These are phyloP conservation scores for Syngnathoides biaculeatus DNA, from an alignment of 2,113 vertebrate species.

Conservation along the genomic window DNA sequence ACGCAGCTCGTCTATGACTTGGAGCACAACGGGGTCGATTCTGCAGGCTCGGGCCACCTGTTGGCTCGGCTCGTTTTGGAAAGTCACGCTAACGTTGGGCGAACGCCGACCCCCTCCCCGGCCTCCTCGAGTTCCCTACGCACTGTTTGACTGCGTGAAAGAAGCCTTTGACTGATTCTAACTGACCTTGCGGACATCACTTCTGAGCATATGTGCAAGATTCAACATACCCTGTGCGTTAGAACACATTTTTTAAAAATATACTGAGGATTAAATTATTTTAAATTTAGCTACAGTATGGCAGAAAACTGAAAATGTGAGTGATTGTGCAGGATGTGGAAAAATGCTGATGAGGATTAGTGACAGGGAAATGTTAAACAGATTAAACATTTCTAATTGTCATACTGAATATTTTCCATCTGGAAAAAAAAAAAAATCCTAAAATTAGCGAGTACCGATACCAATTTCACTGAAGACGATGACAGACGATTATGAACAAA, in stretches of 20 bases:
- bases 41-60: constrained; percentile 38
- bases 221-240: background rate
- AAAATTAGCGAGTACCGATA: too few species aligned
- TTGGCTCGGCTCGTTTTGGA: constrained; percentile 42
- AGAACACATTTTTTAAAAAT: background rate
- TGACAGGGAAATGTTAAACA: too few species aligned
- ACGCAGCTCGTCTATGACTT: background rate
- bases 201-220: background rate
- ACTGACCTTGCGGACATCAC: constrained; percentile 23
- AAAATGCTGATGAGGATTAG: too few species aligned
- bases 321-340: too few species aligned
- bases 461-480: too few species aligned
- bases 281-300: background rate
- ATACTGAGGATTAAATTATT: background rate
- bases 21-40: constrained; percentile 4
- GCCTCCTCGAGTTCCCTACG: too few species aligned
- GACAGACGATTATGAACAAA: too few species aligned
- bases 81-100: constrained; percentile 41
- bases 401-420: too few species aligned
- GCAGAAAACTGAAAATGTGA: background rate
- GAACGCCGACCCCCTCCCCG: constrained; percentile 7
- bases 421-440: too few species aligned
- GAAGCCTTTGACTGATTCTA: constrained; percentile 48
- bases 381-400: too few species aligned
- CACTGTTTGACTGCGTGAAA: constrained; percentile 46